Base-by-base conservation (phyloP, 2,797 vertebrate species). In the Clarias fuscus region DNA sequence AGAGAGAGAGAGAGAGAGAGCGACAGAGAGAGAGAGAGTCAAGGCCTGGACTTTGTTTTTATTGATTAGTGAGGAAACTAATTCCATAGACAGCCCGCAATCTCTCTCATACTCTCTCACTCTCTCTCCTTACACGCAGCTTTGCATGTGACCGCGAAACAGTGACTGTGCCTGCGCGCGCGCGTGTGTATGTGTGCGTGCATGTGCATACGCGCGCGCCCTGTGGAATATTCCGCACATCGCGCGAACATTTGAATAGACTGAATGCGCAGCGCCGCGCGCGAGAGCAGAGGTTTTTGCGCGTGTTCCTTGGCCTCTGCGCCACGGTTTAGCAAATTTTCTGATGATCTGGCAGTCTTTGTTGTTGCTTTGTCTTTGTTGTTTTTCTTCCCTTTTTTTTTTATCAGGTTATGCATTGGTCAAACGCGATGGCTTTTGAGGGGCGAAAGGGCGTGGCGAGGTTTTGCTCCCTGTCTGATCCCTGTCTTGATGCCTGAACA, bases 21-120 rank as follows among this genome's bases (percentile, higher is more conserved):
- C 64, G 33, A n/a, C 13, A 64, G 37, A 27, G 79, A 48, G 14
- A n/a, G 17, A 2, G 5, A 17, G 2, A 33, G 30, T 27, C 43
- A 48, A 81, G 37, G 61, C 78, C 61, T 11, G 40, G 61, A 81
- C 37, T 65, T 65, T 81, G 48, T 59, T 76, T 33, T 56, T 95
- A 95, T 96, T 94, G 95, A 95, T 96, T 94, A 94, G 92, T 91
- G 85, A 91, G 91, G 37, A 92, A 94, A 94, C 93, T 89, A 94
- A 94, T 95, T 94, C 90, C 94, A 72, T 88, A 92, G 93, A 92
- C 92, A 94, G 92, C 91, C 91, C 93, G 92, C 91, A 56, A 91
- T 90, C 91, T 91, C 90, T 91, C 84, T 73, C 77, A 89, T n/a
- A 27, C 48, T 88, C 90, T 80, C 30, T 73, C 59, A 30, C 33